phyloP scores from a whole-genome alignment of 92 coral and sea anemone genomes.

The Porites rus region DNA sequence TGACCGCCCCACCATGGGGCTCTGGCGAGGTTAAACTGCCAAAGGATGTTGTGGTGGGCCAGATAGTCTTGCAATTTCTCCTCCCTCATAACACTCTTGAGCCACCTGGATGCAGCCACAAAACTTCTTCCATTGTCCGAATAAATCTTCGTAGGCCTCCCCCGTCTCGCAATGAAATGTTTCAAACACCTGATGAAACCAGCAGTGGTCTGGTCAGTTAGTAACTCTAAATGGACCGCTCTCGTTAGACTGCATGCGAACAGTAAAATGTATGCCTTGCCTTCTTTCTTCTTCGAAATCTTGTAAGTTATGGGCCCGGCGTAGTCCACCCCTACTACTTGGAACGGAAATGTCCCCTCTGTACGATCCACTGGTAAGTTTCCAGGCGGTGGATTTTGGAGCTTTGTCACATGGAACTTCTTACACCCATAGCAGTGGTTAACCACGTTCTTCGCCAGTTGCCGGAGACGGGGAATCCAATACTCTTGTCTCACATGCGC shows the following conservation, averaged over 20 bases:
- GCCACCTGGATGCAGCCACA: conserved; percentile 55
- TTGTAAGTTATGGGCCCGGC: too few relatives aligned
- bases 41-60: conserved; percentile 43
- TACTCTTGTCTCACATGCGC: neutral
- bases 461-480: conserved; percentile 28
- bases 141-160: conserved; percentile 63
- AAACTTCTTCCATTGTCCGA: conserved; percentile 61
- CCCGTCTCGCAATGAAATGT: conserved; percentile 64
- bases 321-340: too few relatives aligned
- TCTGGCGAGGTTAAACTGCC: conserved; percentile 66
- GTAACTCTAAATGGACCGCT: conserved; percentile 28
- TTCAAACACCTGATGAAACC: conserved; percentile 40
- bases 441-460: conserved; percentile 12
- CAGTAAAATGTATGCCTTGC: too few relatives aligned
- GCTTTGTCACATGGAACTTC: neutral
- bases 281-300: too few relatives aligned
- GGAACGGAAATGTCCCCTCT: too few relatives aligned
- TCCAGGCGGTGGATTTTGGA: conserved; percentile 26
- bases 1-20: conserved; percentile 32
- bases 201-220: conserved; percentile 12
- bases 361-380: conserved; percentile 26
- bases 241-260: conserved; percentile 40
- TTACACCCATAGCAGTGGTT: conserved; percentile 35
- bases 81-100: conserved; percentile 40
- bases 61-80: conserved; percentile 56